Evolutionary conservation across 2,888 invertebrate genomes (phyloP), one percentile per base, ranked within the genome.

Genomic region (Diaprepes abbreviatus): DNA sequence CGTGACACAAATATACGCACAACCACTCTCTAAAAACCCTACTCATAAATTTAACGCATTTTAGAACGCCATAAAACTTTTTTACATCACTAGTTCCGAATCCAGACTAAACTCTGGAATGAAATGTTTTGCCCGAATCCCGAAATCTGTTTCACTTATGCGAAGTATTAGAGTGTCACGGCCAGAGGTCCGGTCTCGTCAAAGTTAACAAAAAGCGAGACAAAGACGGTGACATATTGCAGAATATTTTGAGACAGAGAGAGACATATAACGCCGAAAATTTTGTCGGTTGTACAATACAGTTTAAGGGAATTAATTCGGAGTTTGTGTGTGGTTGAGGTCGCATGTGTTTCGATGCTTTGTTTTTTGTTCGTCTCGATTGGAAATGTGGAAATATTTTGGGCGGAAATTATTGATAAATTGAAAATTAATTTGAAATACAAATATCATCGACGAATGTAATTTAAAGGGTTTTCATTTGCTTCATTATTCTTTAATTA

Each of bases 141-240:
- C 28, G 60, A 60, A 60, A 62, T 62, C 60, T 62, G 60, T 62
- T 62, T 62, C 60, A 62, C 48, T 62, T 50, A 36, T 48, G 50
- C 14, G 35, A 24, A 28, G 48, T 17, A 62, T 50, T 62, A 31
- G 7, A 21, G 17, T 60, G 60, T 50, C 60, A 62, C 14, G 35
- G 48, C 35, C 60, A 60, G 60, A 48, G 48, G 60, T 62, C 60
- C 50, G 36, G 60, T 38, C 12, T 7, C 48, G 14, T 50, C 60
- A 48, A 16, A 14, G n/a, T 19, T 36, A 17, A 36, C 48, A 35
- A 62, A 62, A 50, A 50, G 55, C 5, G 38, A 38, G 21, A 35
- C 19, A 38, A 21, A 35, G 36, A 54, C 9, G 35, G 6, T 31
- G 5, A 24, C 2, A 40, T 17, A 33, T 33, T 33, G 33, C 33